Evolutionary conservation across 1,140 invertebrate genomes (phyloP), one percentile per base, ranked within the genome.

Genomic region (Pogonomyrmex californicus): DNA sequence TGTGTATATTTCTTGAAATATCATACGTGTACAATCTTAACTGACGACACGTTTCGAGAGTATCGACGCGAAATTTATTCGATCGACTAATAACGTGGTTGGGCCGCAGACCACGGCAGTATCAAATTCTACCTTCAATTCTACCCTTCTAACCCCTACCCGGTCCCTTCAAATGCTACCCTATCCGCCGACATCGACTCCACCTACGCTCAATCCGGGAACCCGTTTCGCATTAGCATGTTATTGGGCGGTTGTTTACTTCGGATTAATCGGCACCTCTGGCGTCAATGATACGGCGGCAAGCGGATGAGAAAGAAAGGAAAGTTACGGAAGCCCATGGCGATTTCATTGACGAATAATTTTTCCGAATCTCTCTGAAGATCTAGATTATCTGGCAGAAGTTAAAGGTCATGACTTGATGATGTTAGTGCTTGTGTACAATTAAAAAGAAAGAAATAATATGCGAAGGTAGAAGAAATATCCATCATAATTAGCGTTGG

Each of bases 221-320:
- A 73, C 76, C 79, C 68, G 87, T 85, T 85, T 91, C 91, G 86
- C 91, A 94, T 94, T 93, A 93, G 93, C 93, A 94, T 94, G 92
- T 94, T 93, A 94, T 94, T 93, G 92, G 91, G 87, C 85, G 90
- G 89, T 92, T 93, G 93, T 93, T 93, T 93, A 92, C 93, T 88
- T 87, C 87, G 86, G 82, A 88, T 92, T 93, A 94, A 94, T 94
- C 92, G 91, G 88, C 89, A 90, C 88, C 87, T 91, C 79, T 87
- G 58, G 62, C 86, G 65, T 30, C 73, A 85, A 86, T 78, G 68
- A 91, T 86, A 86, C 63, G 65, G 82, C 63, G 65, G 82, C 83
- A 87, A 49, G 17, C 62, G 68, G 30, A 14, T n/a, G 87, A 30
- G 54, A 58, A 17, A 83, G 44, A 33, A 63, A 2, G 23, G 23